A percentile compares a stretch with the other conserved stretches of the same genome.
Evolutionary conservation across 2,113 vertebrate genomes (phyloP).

Genomic region (Neodon shergylaensis): DNA sequence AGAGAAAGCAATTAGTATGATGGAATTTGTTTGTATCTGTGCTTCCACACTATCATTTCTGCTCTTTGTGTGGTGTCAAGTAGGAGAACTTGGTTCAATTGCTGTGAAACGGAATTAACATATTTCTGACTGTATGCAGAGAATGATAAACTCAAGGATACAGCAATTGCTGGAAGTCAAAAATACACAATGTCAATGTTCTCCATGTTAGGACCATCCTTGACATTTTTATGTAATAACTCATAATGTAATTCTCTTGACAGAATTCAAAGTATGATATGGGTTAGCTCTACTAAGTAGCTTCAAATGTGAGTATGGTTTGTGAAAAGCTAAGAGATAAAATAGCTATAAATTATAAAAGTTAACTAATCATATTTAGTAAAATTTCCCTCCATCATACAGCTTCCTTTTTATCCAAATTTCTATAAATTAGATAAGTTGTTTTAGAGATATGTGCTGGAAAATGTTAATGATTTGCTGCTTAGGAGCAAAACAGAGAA

Average conservation of each 20-base stretch:
- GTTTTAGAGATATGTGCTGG: background rate
- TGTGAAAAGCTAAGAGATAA: background rate
- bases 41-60: background rate
- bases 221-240: background rate
- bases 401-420: slow-evolving; percentile 42
- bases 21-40: background rate
- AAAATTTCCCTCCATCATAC: background rate
- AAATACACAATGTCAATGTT: background rate
- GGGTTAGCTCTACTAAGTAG: background rate
- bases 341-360: background rate
- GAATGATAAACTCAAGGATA: slow-evolving; percentile 3
- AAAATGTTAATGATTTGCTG: slow-evolving; percentile 41
- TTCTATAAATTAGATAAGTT: slow-evolving; percentile 34
- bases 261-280: background rate
- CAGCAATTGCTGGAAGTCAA: background rate
- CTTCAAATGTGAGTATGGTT: background rate
- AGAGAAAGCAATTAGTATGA: background rate
- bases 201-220: background rate
- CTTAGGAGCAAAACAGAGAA: slow-evolving; percentile 14
- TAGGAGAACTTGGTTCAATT: background rate
- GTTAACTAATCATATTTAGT: slow-evolving; percentile 19
- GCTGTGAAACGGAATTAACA: background rate
- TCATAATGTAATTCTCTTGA: background rate
- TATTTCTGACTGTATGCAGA: background rate
- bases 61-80: background rate